A percentile compares a stretch with the other conserved stretches of the same genome.
These are phyloP conservation scores for Neosilurus hyrtlii DNA, from an alignment of 2,797 vertebrate species.

Conservation along the genomic window DNA sequence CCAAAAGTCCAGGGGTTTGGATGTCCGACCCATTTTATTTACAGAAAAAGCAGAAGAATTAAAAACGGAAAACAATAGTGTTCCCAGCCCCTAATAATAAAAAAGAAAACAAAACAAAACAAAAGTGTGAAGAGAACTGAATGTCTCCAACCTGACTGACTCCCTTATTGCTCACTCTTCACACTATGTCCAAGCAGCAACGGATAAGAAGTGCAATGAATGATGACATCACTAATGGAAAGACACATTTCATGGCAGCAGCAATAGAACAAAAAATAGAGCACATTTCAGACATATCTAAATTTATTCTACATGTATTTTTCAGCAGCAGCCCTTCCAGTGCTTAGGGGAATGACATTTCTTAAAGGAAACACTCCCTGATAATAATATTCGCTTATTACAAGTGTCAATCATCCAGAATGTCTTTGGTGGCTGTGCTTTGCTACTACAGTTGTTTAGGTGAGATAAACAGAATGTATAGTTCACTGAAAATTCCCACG, in stretches of 20 bases:
- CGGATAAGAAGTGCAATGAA: not conserved
- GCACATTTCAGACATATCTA: not conserved
- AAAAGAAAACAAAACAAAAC: no score
- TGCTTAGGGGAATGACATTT: not conserved
- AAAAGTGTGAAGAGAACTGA: not conserved
- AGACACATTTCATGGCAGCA: not conserved
- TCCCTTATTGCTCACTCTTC: not conserved
- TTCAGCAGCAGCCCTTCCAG: not conserved
- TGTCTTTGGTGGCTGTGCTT: not conserved
- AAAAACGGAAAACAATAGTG: no score
- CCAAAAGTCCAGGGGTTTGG: no score
- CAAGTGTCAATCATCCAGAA: not conserved
- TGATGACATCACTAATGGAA: conserved; percentile 12
- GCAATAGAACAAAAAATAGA: not conserved
- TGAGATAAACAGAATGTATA: not conserved
- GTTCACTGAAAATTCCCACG: not conserved
- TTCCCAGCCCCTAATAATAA: no score
- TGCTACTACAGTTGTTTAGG: not conserved
- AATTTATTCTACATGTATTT: not conserved
- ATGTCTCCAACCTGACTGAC: not conserved
- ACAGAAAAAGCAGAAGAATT: no score
- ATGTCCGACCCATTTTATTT: no score
- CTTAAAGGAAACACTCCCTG: not conserved
- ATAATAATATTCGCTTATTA: not conserved
- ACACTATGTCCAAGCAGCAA: not conserved